Evolutionary conservation across 2,888 invertebrate species (phyloP).

Genomic region (Standfussiana lucernea): DNA sequence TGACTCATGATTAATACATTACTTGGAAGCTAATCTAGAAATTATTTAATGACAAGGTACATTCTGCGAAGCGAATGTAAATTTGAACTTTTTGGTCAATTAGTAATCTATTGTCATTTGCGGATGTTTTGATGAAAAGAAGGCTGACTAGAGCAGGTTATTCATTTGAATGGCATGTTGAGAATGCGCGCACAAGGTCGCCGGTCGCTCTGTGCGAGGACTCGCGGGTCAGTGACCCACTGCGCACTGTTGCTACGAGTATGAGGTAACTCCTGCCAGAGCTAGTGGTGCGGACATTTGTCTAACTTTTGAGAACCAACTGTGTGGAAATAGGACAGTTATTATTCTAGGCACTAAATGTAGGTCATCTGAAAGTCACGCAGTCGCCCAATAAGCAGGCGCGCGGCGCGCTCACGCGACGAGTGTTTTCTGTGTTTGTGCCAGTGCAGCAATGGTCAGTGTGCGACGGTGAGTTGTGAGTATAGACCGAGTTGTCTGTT

Average conservation of each 20-base stretch:
- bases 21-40: slow-evolving; percentile 6
- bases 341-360: slow-evolving; percentile 2
- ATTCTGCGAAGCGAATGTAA: slow-evolving; percentile 3
- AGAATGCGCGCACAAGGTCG: slow-evolving; percentile 56
- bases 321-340: slow-evolving; percentile 6
- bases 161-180: slow-evolving; percentile 30
- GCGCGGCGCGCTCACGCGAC: neutral
- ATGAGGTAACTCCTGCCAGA: neutral
- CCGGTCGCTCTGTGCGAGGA: slow-evolving; percentile 13
- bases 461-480: neutral
- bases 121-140: slow-evolving; percentile 6
- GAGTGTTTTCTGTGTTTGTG: neutral
- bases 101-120: slow-evolving; percentile 2
- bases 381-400: neutral
- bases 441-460: neutral
- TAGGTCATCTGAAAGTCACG: slow-evolving; percentile 11
- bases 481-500: slow-evolving; percentile 2
- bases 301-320: slow-evolving; percentile 15
- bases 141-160: slow-evolving; percentile 2
- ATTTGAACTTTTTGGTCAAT: neutral
- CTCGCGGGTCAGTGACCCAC: slow-evolving; percentile 30
- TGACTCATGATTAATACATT: slow-evolving; percentile 1
- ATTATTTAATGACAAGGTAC: slow-evolving; percentile 19
- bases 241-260: slow-evolving; percentile 2
- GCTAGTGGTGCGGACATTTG: neutral